A percentile compares a stretch with the other conserved stretches of the same genome.
phyloP scores from a whole-genome alignment of 1,140 invertebrate species.

The Frieseomelitta varia region DNA sequence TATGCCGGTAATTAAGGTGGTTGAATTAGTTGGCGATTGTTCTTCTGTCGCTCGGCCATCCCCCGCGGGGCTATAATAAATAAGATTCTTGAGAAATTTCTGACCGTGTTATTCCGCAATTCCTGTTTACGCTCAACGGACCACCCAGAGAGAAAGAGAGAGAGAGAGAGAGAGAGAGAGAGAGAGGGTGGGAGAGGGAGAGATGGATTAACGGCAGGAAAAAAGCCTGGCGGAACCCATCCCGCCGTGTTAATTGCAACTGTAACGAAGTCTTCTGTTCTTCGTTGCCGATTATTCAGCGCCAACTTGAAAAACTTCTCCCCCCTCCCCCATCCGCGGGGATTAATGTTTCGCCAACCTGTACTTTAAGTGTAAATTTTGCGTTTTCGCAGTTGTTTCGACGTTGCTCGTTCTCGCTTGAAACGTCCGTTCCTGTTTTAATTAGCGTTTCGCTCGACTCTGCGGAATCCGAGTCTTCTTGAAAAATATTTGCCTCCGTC shows the following conservation, averaged over 20 bases:
- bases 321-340: too few species aligned
- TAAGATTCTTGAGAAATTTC: conserved; percentile 80
- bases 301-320: background rate
- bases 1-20: conserved; percentile 80
- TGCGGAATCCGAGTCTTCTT: too few species aligned
- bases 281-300: background rate
- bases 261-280: conserved; percentile 23
- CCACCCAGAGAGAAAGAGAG: conserved; percentile 15
- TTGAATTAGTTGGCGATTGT: conserved; percentile 81
- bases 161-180: background rate
- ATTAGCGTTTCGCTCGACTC: too few species aligned
- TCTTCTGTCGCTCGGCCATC: conserved; percentile 53
- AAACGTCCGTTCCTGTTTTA: too few species aligned
- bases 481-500: too few species aligned
- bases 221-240: background rate
- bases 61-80: conserved; percentile 76
- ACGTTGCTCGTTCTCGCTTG: background rate
- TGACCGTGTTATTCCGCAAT: conserved; percentile 71
- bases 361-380: background rate
- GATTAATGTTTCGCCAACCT: background rate
- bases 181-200: too few species aligned
- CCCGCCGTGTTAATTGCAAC: conserved; percentile 35
- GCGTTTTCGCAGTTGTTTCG: background rate
- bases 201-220: background rate
- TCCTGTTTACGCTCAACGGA: conserved; percentile 71